Base-by-base conservation (phyloP, 2,888 invertebrate genomes). In the Trachelus iudaicus region DNA sequence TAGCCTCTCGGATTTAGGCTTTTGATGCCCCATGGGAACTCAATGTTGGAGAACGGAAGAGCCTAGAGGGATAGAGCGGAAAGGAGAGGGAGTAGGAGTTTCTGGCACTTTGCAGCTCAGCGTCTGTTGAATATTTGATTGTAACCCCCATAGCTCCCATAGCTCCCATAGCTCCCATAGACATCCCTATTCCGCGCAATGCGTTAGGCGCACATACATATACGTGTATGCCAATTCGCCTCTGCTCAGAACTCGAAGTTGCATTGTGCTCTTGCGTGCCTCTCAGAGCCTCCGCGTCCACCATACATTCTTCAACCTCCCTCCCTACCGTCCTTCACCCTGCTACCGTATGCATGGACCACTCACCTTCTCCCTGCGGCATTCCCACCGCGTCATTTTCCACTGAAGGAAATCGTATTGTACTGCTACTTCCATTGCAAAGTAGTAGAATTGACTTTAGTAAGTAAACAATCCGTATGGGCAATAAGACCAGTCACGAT, bases 61-160 rank as follows among this genome's bases (percentile, higher is more conserved):
- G 56, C 56, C 56, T 56, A 30, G 75, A 77, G 33, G 37, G 77
- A 30, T 40, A 69, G 71, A 71, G 76, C 76, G 69, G 78, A 76
- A 37, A 68, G 77, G 76, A 76, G 77, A 76, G 77, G n/a, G 79
- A 74, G 84, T 82, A 86, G 83, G 86, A 87, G 87, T 87, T 88
- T 87, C 88, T 88, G 84, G 81, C 87, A 88, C 88, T 88, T 88
- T 85, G 84, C 87, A 87, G 85, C 85, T 87, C 86, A 85, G 82
- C 88, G 85, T 88, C 86, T 84, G 84, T 85, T 88, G 87, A 88
- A 88, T 88, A 88, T 88, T 88, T 88, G 84, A 88, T 88, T 85
- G 83, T 77, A 78, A 77, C 78, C 79, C 71, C 75, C 78, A 74
- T 77, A 35, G 31, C 33, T 71, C 56, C 56, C 56, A 74, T 77